A percentile compares a stretch with the other conserved stretches of the same genome.
Conservation (phyloP, 2,113 vertebrate species). For the Alouatta palliata region DNA sequence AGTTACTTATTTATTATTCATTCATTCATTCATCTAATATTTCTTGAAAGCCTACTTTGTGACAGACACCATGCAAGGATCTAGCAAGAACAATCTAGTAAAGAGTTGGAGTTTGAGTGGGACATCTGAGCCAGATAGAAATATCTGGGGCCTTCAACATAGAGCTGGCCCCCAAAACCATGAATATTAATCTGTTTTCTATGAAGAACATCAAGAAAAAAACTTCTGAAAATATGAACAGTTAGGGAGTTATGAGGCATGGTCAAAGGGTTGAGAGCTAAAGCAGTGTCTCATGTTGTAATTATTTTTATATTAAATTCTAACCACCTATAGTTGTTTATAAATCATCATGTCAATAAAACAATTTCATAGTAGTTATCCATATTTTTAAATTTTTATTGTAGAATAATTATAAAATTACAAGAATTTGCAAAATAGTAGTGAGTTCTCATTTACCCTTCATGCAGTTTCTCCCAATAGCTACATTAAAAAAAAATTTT, state of each 20-base stretch:
- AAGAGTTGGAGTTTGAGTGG: background rate
- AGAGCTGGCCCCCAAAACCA: background rate
- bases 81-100: background rate
- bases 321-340: background rate
- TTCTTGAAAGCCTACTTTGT: background rate
- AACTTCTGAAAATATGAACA: background rate
- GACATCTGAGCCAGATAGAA: background rate
- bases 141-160: background rate
- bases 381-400: background rate
- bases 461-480: background rate
- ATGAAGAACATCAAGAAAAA: background rate
- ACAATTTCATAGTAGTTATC: background rate
- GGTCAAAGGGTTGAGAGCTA: background rate
- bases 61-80: background rate
- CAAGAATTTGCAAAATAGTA: background rate
- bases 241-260: background rate
- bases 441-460: background rate
- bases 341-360: background rate
- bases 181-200: background rate
- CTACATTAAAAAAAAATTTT: background rate
- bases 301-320: conserved; percentile 38
- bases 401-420: conserved; percentile 18
- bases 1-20: background rate
- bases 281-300: background rate
- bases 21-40: background rate